Base-by-base conservation (phyloP, 2,888 invertebrate genomes). In the Aproaerema taeniolella region DNA sequence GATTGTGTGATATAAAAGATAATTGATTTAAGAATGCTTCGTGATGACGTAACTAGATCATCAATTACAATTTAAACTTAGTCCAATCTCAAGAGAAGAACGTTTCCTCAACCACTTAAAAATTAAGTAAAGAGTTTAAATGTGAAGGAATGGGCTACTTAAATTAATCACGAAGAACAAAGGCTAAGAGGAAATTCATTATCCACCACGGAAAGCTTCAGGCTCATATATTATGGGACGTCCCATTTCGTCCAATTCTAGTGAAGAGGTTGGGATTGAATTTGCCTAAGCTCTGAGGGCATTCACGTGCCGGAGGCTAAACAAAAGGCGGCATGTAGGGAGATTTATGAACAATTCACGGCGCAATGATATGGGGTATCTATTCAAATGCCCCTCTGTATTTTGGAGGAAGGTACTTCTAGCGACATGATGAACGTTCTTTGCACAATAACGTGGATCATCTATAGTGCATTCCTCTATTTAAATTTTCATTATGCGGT, bases 331-430 rank as follows among this genome's bases (percentile, higher is more conserved):
- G 63, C 64, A 66, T 71, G 67, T 66, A 67, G 61, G 70, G 70
- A 80, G 77, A 82, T 82, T 83, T 83, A 82, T 79, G 76, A 70
- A 76, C 82, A 75, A 76, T 82, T 81, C 75, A 72, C 73, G 62
- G 65, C 65, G 72, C 77, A 72, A 75, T 81, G 78, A 80, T 79
- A 77, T 79, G 78, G 80, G 75, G 68, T 72, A 73, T 74, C 73
- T 69, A 78, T 76, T 79, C 74, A 76, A 76, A 72, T 70, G 65
- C 69, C 64, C 58, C 57, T 65, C 66, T 66, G 72, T 71, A 68
- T 73, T 73, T 37, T 54, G 52, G 61, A 59, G 53, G 61, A 62
- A 72, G 73, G 71, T 76, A 75, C 67, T 65, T 16, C 55, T 50
- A 38, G 35, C 35, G 55, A 61, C 66, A 72, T 73, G 73, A 76